Evolutionary conservation across 1,140 invertebrate genomes (phyloP).

Genomic region (Solenopsis fugax): DNA sequence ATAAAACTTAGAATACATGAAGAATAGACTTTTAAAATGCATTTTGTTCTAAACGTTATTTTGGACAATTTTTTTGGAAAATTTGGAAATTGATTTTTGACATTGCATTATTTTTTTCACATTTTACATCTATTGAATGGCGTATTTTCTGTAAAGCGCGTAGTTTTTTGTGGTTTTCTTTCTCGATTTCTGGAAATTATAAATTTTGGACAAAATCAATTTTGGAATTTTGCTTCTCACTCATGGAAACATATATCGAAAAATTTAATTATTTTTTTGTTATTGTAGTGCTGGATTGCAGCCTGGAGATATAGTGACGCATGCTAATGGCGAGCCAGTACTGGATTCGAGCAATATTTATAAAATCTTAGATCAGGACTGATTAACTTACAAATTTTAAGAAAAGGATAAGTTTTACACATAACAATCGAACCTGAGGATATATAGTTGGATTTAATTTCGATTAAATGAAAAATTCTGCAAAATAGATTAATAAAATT

Average conservation of each 20-base stretch:
- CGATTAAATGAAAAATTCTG: neutral
- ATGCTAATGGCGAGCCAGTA: slow-evolving; percentile 91
- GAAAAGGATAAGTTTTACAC: slow-evolving; percentile 82
- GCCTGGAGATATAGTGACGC: slow-evolving; percentile 94
- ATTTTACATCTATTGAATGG: no score
- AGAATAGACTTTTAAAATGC: no score
- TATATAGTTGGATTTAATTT: slow-evolving; percentile 69
- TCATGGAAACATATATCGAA: neutral
- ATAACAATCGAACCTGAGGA: slow-evolving; percentile 86
- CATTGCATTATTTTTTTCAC: no score
- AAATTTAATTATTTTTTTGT: slow-evolving; percentile 11
- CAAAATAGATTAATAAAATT: neutral
- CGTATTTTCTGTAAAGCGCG: no score
- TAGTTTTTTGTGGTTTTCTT: no score
- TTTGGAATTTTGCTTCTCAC: no score
- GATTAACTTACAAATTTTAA: slow-evolving; percentile 87
- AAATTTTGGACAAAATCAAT: no score
- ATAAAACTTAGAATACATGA: neutral
- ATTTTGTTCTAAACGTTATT: no score
- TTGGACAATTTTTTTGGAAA: no score
- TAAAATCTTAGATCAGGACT: slow-evolving; percentile 87
- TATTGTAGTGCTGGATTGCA: slow-evolving; percentile 91
- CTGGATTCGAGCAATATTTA: slow-evolving; percentile 91
- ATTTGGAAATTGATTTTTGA: no score
- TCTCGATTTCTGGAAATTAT: no score